phyloP scores from a whole-genome alignment of 2,888 invertebrate species.

The Ferdinandea cuprea region DNA sequence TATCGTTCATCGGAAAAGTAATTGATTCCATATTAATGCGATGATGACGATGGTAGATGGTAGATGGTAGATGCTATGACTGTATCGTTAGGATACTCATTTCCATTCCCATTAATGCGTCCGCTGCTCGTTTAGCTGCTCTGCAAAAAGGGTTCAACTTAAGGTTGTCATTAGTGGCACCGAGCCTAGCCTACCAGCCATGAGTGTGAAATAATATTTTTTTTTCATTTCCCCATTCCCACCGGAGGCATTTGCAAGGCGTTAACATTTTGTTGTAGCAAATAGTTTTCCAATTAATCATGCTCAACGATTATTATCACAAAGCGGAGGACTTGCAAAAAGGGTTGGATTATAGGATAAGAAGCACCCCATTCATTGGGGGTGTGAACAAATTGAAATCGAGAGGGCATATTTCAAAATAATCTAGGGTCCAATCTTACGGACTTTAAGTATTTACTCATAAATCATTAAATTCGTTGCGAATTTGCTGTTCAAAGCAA shows the following conservation, averaged over 20 bases:
- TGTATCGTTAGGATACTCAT: constrained; percentile 8
- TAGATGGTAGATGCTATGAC: constrained; percentile 4
- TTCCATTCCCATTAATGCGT: constrained; percentile 40
- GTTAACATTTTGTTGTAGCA: not conserved
- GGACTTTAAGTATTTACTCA: not conserved
- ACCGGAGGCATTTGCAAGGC: too few relatives aligned
- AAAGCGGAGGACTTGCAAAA: not conserved
- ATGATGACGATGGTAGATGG: too few relatives aligned
- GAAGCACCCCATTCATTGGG: too few relatives aligned
- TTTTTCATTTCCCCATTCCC: not conserved
- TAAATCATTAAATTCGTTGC: not conserved
- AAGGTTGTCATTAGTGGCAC: constrained; percentile 29
- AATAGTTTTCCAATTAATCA: constrained; percentile 42
- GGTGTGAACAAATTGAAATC: too few relatives aligned
- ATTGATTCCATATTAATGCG: constrained; percentile 47
- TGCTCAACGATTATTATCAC: constrained; percentile 6
- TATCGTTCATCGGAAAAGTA: constrained; percentile 39
- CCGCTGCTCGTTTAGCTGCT: not conserved
- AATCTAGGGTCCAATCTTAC: not conserved
- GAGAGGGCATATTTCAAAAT: not conserved
- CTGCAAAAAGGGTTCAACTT: constrained; percentile 8
- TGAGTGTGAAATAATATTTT: constrained; percentile 22
- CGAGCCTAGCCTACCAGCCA: not conserved
- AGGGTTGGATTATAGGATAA: constrained; percentile 15
- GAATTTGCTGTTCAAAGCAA: not conserved